Conservation (phyloP, 2,888 invertebrate genomes). For the Caenorhabditis parvicauda region DNA sequence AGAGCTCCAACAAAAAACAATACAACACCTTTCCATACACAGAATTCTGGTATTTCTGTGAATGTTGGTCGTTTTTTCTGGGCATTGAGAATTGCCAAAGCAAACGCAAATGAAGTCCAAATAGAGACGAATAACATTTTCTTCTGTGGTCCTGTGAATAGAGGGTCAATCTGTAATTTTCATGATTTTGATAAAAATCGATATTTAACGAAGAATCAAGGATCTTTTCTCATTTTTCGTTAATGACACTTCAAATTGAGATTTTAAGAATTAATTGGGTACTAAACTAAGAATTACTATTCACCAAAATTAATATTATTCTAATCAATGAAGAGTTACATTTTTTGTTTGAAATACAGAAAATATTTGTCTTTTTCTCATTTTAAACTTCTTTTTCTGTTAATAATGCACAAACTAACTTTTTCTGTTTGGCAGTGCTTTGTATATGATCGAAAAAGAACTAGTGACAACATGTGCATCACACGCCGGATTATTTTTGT, state of each 20-base stretch:
- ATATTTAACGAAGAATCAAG: no score
- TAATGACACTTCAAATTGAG: no score
- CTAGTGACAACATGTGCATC: no score
- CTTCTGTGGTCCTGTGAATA: constrained; percentile 53
- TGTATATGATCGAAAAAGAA: no score
- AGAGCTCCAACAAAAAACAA: constrained; percentile 55
- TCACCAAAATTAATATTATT: no score
- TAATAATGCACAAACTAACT: neutral
- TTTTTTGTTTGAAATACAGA: no score
- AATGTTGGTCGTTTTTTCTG: constrained; percentile 47
- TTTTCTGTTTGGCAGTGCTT: neutral
- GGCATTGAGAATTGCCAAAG: constrained; percentile 60
- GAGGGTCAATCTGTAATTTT: constrained; percentile 37
- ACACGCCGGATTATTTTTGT: no score
- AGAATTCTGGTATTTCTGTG: constrained; percentile 41
- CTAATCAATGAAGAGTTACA: no score
- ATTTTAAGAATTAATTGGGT: no score
- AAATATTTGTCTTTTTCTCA: no score
- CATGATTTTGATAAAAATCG: constrained; percentile 6
- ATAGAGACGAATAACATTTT: constrained; percentile 63
- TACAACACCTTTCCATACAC: constrained; percentile 47
- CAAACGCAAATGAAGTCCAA: constrained; percentile 61
- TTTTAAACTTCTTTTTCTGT: neutral
- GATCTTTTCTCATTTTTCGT: neutral
- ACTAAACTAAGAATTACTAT: no score